Percentiles rank a stretch among this genome's conserved stretches.
Evolutionary conservation across 1,140 invertebrate species (phyloP).

Genomic region (Magallana gigas): DNA sequence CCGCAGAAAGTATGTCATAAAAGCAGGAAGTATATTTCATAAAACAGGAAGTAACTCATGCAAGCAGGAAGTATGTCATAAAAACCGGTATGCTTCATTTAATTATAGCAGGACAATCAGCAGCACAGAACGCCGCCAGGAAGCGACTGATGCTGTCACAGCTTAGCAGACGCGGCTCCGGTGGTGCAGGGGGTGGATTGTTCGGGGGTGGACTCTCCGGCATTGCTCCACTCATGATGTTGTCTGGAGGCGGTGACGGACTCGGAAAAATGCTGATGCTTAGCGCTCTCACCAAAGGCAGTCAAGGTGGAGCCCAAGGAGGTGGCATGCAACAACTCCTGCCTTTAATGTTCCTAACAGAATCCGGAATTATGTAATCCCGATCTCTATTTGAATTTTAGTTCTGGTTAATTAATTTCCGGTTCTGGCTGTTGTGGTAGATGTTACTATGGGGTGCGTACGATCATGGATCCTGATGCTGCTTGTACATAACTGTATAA

Average conservation of each 20-base stretch:
- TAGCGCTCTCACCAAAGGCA: neutral
- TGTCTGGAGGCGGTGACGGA: neutral
- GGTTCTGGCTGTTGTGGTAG: constrained; percentile 15
- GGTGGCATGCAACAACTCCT: constrained; percentile 13
- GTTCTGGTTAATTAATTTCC: neutral
- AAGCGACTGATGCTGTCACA: constrained; percentile 14
- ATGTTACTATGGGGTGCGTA: neutral
- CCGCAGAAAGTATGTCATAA: no score
- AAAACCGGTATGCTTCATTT: no score
- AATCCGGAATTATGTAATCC: constrained; percentile 32
- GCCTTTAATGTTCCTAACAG: constrained; percentile 24
- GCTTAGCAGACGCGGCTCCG: neutral
- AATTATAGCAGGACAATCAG: neutral
- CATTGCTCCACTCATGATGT: neutral
- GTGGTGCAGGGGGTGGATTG: neutral
- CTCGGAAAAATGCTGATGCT: constrained; percentile 19
- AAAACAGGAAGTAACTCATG: no score
- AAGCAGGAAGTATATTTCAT: no score
- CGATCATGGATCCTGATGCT: constrained; percentile 15
- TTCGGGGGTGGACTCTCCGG: neutral
- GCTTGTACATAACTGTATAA: constrained; percentile 31
- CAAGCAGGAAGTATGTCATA: no score
- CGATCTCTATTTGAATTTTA: neutral
- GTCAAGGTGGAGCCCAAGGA: neutral
- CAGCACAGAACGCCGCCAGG: neutral